Base-by-base conservation (phyloP, 1,140 invertebrate genomes). In the Brachionus asplanchnoidis region DNA sequence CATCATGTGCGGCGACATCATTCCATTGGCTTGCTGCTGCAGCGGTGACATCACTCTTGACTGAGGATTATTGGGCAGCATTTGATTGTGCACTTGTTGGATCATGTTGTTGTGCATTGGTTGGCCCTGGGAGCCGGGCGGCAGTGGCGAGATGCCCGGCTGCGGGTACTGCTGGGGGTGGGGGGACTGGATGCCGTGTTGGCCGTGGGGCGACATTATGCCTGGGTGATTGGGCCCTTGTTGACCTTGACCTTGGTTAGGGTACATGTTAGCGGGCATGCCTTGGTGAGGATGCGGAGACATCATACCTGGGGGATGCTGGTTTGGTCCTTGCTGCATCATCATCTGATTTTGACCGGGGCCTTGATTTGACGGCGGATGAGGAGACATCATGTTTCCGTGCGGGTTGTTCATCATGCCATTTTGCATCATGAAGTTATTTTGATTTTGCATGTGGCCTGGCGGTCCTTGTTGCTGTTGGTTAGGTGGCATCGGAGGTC, bases 1-100 rank as follows among this genome's bases (percentile, higher is more conserved):
- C 53, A 68, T 82, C 32, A 82, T 65, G 20, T 82, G 79, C 9
- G 79, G 79, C 7, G 79, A 82, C 53, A 82, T 82, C 79, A 82
- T 82, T 14, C 79, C 79, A 42, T 68, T 68, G 20, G 26, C 42
- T 26, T 46, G 42, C 20, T 77, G 73, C 23, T 77, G 73, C 11
- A 77, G 28, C 1, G 79, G 79, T 36, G 79, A 82, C 79, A 82
- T 65, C 6, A 82, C 79, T 28, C 79, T 32, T 5, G 65, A 77
- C 53, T 77, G 73, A 12, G 73, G 73, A 32, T 77, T 82, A 32
- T 66, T 60, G 7, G 79, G 79, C 60, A 68, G 20, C 79, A 82
- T 65, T 82, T 82, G 79, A 20, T 68, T 68, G 9, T 82, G 79
- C 17, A 82, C 79, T 82, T 60, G 79, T 65, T 82, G 79, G 14